phyloP scores from a whole-genome alignment of 2,113 vertebrate genomes.

The Pterocles orientalis region DNA sequence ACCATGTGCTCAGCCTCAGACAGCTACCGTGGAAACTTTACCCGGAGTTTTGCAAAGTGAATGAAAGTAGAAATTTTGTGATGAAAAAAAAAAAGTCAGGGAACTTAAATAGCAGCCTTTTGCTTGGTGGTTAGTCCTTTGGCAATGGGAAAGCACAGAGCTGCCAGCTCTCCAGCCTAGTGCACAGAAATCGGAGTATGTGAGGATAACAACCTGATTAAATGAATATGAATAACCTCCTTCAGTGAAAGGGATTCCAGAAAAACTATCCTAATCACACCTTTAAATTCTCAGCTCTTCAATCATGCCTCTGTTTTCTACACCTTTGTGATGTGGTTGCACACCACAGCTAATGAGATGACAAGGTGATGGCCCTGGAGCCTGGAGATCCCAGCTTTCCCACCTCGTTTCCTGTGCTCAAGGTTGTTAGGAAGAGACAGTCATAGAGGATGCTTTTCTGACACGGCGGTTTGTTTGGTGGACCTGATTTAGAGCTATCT shows the following conservation, averaged over 20 bases:
- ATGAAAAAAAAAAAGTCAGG: neutral
- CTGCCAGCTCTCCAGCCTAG: neutral
- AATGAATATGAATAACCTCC: neutral
- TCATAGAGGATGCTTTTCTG: neutral
- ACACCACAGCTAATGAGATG: neutral
- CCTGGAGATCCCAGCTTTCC: neutral
- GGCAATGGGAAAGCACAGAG: neutral
- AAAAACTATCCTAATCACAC: neutral
- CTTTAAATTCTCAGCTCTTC: neutral
- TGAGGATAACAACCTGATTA: neutral
- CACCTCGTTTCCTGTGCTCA: rapidly evolving
- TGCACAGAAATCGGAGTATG: constrained; percentile 1
- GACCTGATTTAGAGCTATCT: neutral
- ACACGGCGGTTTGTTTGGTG: neutral
- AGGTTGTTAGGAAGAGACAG: neutral
- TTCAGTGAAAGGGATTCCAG: neutral
- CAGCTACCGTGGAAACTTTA: neutral
- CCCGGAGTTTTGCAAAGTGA: neutral
- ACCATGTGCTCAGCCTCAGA: neutral
- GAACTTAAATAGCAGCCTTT: constrained; percentile 5
- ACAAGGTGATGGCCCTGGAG: neutral
- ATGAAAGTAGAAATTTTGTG: constrained; percentile 6
- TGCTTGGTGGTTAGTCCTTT: constrained; percentile 22
- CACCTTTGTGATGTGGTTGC: neutral
- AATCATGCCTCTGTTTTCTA: neutral